Base-by-base conservation (phyloP, 2,888 invertebrate species). In the Plagodis pulveraria region DNA sequence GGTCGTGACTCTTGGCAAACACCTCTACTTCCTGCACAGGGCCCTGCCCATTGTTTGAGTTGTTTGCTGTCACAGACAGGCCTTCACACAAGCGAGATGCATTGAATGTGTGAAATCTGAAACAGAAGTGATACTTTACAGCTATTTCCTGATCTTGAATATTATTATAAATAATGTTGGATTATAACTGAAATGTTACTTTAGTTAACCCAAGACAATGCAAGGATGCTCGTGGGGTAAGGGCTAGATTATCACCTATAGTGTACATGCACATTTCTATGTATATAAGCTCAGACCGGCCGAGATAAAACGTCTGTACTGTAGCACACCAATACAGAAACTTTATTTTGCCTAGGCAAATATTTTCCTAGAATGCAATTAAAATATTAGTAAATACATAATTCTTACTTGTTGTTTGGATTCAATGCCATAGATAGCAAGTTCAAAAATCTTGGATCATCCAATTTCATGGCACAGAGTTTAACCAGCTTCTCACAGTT, bases 401-500 rank as follows among this genome's bases (percentile, higher is more conserved):
- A 22, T 52, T 81, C 95, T 93, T 94, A 98, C 96, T 99, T 99
- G 93, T 97, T 98, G 83, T 96, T 97, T 56, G 99, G 99, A 94
- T 98, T 98, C 79, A 99, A 96, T 68, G 97, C 96, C 96, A 99
- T 97, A 63, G 98, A 97, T 70, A 99, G 93, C 73, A 99, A 94
- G 86, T 99, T 97, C 75, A 99, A 93, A 73, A 99, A 94, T 77
- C 98, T 97, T 77, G 98, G 96, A 95, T 98, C 98, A 89, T 99
- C 98, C 84, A 99, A 94, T 90, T 99, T 99, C 75, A 97, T 94
- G 70, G 98, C 98, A 93, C 98, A 98, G 72, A 99, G 93, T 91
- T 98, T 98, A 67, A 99, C 95, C 74, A 99, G 94, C 84, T 97
- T 96, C 83, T 97, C 96, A 82, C 98, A 98, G 83, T 99, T 99